Conservation (phyloP, 2,113 vertebrate genomes). For the Chamaea fasciata region DNA sequence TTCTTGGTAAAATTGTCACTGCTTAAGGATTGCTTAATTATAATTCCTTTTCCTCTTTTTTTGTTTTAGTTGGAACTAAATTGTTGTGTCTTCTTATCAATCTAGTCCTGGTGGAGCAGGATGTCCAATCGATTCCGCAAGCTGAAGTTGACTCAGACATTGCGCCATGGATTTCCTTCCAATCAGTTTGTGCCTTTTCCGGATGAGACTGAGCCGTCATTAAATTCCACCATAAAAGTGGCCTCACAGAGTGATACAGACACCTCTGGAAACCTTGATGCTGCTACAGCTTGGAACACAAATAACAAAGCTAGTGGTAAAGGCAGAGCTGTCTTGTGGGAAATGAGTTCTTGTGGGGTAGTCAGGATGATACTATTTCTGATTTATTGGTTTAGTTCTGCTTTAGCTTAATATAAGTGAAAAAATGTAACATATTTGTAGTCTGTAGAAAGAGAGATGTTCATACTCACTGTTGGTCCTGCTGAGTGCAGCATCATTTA, state of each 20-base stretch:
- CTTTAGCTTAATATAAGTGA: neutral
- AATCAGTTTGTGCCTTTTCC: constrained; percentile 86
- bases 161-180: constrained; percentile 87
- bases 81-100: constrained; percentile 15
- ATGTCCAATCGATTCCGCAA: constrained; percentile 97
- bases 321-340: neutral
- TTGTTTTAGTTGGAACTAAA: constrained; percentile 7
- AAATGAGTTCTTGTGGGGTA: neutral
- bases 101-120: constrained; percentile 96
- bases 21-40: neutral
- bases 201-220: constrained; percentile 72
- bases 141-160: constrained; percentile 90
- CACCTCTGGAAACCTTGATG: constrained; percentile 44
- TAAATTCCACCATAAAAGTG: constrained; percentile 88
- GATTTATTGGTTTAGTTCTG: neutral
- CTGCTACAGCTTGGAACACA: constrained; percentile 65
- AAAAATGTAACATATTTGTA: rapidly evolving
- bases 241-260: constrained; percentile 55
- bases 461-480: neutral
- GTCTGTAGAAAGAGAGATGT: neutral
- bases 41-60: neutral
- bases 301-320: constrained; percentile 81
- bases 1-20: neutral
- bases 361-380: neutral
- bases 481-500: neutral